Evolutionary conservation across 2,113 vertebrate genomes (phyloP).

Genomic region (Nestor notabilis): DNA sequence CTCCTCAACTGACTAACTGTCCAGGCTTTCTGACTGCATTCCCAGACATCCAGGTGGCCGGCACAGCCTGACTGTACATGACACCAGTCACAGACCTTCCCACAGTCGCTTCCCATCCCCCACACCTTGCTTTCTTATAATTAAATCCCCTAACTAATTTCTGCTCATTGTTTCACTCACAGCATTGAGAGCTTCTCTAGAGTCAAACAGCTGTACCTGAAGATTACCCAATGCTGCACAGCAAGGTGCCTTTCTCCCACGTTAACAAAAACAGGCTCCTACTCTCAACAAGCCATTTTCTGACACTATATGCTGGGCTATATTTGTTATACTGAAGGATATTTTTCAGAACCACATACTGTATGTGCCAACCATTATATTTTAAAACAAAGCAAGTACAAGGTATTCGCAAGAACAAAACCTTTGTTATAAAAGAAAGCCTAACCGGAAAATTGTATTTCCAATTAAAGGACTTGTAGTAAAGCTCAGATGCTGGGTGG

Average conservation of each 20-base stretch:
- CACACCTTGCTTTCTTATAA: neutral
- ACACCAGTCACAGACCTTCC: neutral
- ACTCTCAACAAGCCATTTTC: neutral
- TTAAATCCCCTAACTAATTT: neutral
- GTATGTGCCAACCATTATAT: neutral
- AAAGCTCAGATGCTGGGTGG: neutral
- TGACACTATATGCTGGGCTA: neutral
- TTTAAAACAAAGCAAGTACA: neutral
- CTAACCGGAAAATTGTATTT: neutral
- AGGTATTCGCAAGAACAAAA: neutral
- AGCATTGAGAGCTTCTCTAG: neutral
- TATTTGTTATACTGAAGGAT: neutral
- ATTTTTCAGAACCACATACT: neutral
- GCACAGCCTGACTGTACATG: neutral
- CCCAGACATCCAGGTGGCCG: neutral
- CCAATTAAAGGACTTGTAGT: neutral
- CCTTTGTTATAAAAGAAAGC: neutral
- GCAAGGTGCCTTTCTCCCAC: neutral
- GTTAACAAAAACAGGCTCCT: neutral
- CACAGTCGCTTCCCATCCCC: accelerated
- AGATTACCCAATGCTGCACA: neutral
- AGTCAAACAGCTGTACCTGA: neutral
- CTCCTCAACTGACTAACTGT: neutral
- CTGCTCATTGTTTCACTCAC: neutral
- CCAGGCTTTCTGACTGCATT: neutral